Conservation (phyloP, 2,888 invertebrate species). For the Leistus spinibarbis region DNA sequence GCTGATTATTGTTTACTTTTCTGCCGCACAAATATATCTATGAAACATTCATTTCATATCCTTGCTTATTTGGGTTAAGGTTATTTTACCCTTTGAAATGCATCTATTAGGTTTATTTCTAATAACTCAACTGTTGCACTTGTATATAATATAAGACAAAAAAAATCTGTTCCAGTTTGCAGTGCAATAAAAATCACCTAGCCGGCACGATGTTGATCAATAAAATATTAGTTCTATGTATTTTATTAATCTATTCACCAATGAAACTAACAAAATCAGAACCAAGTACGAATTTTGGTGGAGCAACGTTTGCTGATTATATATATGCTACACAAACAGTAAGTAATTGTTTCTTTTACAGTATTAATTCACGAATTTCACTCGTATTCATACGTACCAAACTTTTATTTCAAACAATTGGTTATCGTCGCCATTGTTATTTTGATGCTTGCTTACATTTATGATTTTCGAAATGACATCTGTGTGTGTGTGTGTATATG, state of each 20-base stretch:
- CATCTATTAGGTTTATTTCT: neutral
- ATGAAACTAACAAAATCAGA: neutral
- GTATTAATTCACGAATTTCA: too few species aligned
- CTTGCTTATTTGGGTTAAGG: neutral
- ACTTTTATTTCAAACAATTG: too few species aligned
- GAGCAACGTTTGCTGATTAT: neutral
- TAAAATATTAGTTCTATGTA: neutral
- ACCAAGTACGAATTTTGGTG: too few species aligned
- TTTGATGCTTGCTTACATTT: too few species aligned
- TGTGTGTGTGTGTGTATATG: too few species aligned
- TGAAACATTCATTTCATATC: neutral
- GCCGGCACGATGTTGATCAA: neutral
- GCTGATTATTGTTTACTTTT: too few species aligned
- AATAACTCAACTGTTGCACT: neutral
- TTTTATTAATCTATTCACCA: neutral
- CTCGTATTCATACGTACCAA: too few species aligned
- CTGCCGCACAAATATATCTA: neutral
- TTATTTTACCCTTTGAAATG: neutral
- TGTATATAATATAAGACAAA: neutral
- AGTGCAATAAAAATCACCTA: neutral
- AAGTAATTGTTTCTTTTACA: neutral
- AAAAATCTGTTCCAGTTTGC: neutral
- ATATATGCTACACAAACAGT: neutral
- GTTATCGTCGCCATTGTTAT: too few species aligned
- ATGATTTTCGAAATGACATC: too few species aligned